Percentiles rank a stretch among this genome's conserved stretches.
Evolutionary conservation across 92 coral and sea anemone species (phyloP).

Genomic region (Parazoanthus darwini): DNA sequence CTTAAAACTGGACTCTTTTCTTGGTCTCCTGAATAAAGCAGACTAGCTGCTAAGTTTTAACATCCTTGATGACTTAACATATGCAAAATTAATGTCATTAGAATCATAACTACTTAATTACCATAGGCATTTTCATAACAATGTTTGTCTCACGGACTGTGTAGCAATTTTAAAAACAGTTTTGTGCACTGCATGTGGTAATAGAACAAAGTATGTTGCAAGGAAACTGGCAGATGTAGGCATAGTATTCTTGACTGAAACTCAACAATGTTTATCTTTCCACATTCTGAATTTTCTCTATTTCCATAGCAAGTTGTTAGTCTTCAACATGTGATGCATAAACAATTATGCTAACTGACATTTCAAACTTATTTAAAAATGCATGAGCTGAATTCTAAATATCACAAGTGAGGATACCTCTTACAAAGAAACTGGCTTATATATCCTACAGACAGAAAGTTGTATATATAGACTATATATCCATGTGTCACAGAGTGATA

Average conservation of each 20-base stretch:
- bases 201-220: not conserved
- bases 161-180: not conserved
- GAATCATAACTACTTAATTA: constrained; percentile 17
- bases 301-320: not conserved
- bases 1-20: not conserved
- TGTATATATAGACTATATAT: too few relatives aligned
- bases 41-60: not conserved
- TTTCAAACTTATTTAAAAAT: not conserved
- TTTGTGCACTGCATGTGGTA: not conserved
- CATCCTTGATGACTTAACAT: constrained; percentile 2
- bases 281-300: not conserved
- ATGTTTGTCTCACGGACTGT: not conserved
- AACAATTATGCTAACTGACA: not conserved
- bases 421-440: not conserved
- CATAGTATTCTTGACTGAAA: not conserved
- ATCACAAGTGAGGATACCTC: not conserved
- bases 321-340: not conserved
- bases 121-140: constrained; percentile 11
- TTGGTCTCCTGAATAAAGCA: constrained; percentile 5
- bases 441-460: not conserved
- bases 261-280: not conserved
- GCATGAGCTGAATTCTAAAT: not conserved
- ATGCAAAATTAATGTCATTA: constrained; percentile 37
- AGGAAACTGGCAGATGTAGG: not conserved
- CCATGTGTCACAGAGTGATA: not conserved